A percentile compares a stretch with the other conserved stretches of the same genome.
Conservation (phyloP, 1,140 invertebrate species). For the Melanaphis sacchari region DNA sequence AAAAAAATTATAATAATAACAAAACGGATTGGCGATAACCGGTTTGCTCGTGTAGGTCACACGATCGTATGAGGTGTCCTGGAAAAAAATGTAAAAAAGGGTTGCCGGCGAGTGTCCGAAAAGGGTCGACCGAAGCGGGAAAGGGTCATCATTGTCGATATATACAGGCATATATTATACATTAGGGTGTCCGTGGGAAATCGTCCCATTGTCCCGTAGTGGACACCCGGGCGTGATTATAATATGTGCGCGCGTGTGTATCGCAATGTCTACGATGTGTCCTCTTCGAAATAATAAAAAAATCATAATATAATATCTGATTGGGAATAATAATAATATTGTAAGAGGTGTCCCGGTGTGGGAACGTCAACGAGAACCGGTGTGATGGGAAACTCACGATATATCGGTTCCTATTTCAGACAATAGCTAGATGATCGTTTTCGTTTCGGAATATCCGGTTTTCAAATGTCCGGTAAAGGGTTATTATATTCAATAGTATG, state of each 20-base stretch:
- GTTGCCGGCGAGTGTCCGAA: background rate
- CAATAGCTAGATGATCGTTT: background rate
- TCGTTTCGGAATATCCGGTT: constrained; percentile 13
- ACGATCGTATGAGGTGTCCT: background rate
- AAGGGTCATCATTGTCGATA: constrained; percentile 9
- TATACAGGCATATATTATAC: background rate
- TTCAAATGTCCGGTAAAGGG: constrained; percentile 30
- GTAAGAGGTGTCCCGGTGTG: background rate
- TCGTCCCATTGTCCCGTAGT: constrained; percentile 24
- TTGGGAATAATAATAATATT: background rate
- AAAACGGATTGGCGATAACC: background rate
- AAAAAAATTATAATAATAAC: background rate
- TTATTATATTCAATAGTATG: background rate
- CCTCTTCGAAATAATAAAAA: background rate
- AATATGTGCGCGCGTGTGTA: background rate
- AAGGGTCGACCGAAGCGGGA: background rate
- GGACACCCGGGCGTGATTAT: constrained; percentile 2
- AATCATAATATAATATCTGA: constrained; percentile 12
- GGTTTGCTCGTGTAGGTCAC: constrained; percentile 31
- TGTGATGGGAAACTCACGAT: constrained; percentile 1
- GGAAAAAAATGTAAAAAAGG: background rate
- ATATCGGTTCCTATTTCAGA: background rate
- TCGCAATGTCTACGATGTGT: constrained; percentile 17
- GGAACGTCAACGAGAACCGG: constrained; percentile 25
- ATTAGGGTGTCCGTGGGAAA: constrained; percentile 32